Evolutionary conservation across 2,888 invertebrate species (phyloP), one percentile per base, ranked within the genome.

Genomic region (Stegana nigrithorax): DNA sequence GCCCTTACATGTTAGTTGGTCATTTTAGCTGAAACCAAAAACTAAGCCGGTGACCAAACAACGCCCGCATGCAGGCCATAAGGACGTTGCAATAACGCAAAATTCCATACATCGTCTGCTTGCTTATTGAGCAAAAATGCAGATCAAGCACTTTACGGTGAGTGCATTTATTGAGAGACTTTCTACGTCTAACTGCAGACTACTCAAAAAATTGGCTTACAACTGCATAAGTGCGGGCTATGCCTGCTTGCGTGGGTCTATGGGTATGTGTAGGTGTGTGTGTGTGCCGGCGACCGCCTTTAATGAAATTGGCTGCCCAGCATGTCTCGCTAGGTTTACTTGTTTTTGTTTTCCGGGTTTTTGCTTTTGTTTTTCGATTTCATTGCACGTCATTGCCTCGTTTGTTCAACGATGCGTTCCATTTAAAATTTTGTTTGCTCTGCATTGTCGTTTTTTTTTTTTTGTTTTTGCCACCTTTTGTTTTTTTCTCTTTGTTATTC

Each of bases 391-490:
- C 29, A 29, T 29, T 29, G 29, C 29, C 36, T 36, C 36, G 53
- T 55, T 55, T 36, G 53, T 17, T 55, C 23, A 36, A 17, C 36
- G 53, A 36, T 55, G 53, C 27, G 53, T 55, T 55, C 12, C n/a
- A 29, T 36, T 36, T 8, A 10, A n/a, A n/a, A n/a, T n/a, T n/a
- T n/a, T n/a, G 17, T 42, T 47, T 47, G 47, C 47, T 8, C 19
- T 44, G 4, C 4, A 25, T 63, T n/a, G 62, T 58, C 61, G 64
- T 64, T 55, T 42, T 21, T 21, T 25, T 7, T 53, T 36, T 53
- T 62, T 39, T 56, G 39, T 51, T 64, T 51, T 58, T 47, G 53
- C 59, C 50, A 50, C 17, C 58, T 65, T 59, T 60, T 60, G 29
- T 57, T 17, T 29, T 21, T 44, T 56, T 59, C 53, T 23, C 5